Conservation (phyloP, 2,888 invertebrate species). For the Taphrorychus bicolor region DNA sequence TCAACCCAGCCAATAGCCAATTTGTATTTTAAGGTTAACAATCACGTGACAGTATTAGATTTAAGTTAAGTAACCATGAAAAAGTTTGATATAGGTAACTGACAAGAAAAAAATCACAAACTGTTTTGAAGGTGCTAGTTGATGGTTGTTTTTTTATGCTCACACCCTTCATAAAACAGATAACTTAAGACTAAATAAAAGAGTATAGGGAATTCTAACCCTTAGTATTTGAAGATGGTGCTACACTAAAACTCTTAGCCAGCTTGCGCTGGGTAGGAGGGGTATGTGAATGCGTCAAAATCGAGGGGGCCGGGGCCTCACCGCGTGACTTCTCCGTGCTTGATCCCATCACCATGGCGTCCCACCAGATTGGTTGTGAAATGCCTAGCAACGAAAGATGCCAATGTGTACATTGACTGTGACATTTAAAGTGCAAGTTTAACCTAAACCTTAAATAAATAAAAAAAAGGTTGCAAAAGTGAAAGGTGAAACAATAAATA, state of each 20-base stretch:
- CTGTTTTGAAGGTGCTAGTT: neutral
- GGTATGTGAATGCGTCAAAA: conserved; percentile 70
- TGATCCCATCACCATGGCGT: conserved; percentile 59
- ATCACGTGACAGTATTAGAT: neutral
- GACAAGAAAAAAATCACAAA: neutral
- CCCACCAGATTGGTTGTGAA: conserved; percentile 62
- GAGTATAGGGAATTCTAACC: conserved; percentile 57
- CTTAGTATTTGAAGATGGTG: conserved; percentile 73
- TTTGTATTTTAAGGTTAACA: too few relatives aligned
- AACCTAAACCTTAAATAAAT: neutral
- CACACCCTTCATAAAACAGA: neutral
- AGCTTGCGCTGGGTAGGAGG: conserved; percentile 87
- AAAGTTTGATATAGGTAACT: neutral
- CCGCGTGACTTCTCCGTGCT: conserved; percentile 59
- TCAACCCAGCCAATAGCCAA: too few relatives aligned
- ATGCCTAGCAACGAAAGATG: conserved; percentile 53
- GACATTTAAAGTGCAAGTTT: neutral
- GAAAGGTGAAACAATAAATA: neutral
- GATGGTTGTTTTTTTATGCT: neutral
- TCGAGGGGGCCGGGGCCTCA: conserved; percentile 43
- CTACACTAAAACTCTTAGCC: conserved; percentile 92
- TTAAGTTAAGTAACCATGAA: neutral
- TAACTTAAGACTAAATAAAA: too few relatives aligned
- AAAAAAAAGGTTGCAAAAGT: neutral
- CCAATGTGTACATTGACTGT: too few relatives aligned